Conservation (phyloP, 2,113 vertebrate genomes). For the Cisticola juncidis region DNA sequence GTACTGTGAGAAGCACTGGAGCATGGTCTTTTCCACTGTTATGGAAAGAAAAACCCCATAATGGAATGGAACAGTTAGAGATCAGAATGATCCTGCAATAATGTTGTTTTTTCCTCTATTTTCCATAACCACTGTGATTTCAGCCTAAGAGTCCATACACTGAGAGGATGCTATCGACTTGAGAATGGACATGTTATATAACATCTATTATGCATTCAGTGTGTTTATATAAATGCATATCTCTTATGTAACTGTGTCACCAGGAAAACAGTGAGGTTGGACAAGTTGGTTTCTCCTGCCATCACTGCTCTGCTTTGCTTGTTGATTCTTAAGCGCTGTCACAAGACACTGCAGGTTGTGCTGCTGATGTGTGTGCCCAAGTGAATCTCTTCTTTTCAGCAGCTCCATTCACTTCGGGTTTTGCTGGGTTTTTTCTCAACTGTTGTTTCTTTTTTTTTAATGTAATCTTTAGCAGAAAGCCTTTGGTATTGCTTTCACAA, state of each 20-base stretch:
- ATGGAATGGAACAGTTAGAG: background rate
- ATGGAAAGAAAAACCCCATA: background rate
- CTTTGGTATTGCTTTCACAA: constrained; percentile 4
- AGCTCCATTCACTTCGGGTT: background rate
- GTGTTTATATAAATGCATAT: constrained; percentile 16
- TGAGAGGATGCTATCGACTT: background rate
- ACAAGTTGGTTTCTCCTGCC: background rate
- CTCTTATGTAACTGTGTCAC: constrained; percentile 35
- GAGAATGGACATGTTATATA: background rate
- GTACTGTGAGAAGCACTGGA: background rate
- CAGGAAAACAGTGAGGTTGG: background rate
- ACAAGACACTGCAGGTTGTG: background rate
- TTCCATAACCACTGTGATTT: background rate
- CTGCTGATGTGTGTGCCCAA: background rate
- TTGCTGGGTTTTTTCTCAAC: background rate
- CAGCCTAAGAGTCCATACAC: background rate
- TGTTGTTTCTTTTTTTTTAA: background rate
- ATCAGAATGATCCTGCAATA: background rate
- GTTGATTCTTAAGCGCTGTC: background rate
- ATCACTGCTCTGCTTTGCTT: background rate
- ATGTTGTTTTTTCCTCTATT: background rate
- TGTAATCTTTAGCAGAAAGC: constrained; percentile 8
- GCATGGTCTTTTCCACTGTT: background rate
- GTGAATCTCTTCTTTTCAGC: background rate
- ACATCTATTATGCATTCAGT: background rate